These are phyloP conservation scores for Drosophila macrospina DNA, from an alignment of 2,888 invertebrate genomes.

Conservation along the genomic window DNA sequence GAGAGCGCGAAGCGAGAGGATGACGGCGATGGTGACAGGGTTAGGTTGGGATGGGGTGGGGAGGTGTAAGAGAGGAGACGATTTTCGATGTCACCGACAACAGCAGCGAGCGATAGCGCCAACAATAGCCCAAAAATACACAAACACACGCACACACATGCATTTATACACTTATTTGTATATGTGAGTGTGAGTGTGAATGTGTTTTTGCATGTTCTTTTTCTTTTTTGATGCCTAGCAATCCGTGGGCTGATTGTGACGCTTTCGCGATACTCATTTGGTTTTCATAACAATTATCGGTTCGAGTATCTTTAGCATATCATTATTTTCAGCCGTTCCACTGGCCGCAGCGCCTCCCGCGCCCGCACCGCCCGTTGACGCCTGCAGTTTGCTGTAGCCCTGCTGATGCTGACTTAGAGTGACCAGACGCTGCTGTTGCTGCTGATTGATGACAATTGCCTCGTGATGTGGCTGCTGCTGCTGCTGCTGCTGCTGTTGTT, in stretches of 20 bases:
- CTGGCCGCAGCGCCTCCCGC: constrained; percentile 34
- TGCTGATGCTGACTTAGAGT: constrained; percentile 74
- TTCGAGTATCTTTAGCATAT: constrained; percentile 85
- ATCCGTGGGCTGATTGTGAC: constrained; percentile 47
- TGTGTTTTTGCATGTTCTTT: background rate
- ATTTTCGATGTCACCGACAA: constrained; percentile 32
- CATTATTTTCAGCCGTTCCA: constrained; percentile 82
- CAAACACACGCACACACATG: background rate
- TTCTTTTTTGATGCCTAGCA: constrained; percentile 24
- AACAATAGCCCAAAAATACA: constrained; percentile 32
- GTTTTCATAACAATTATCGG: constrained; percentile 86
- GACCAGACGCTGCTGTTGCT: constrained; percentile 69
- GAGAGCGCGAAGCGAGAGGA: background rate
- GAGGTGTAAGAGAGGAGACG: background rate
- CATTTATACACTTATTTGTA: background rate
- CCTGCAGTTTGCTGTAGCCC: constrained; percentile 63
- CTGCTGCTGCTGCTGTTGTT: constrained; percentile 47
- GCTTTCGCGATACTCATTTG: constrained; percentile 81
- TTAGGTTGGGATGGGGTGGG: background rate
- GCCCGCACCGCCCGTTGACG: constrained; percentile 37
- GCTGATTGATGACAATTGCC: constrained; percentile 67
- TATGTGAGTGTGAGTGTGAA: background rate
- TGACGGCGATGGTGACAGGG: background rate
- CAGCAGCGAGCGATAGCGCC: constrained; percentile 29
- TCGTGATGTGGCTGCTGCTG: constrained; percentile 63